Conservation (phyloP, 2,888 invertebrate species). For the Lycaena phlaeas region DNA sequence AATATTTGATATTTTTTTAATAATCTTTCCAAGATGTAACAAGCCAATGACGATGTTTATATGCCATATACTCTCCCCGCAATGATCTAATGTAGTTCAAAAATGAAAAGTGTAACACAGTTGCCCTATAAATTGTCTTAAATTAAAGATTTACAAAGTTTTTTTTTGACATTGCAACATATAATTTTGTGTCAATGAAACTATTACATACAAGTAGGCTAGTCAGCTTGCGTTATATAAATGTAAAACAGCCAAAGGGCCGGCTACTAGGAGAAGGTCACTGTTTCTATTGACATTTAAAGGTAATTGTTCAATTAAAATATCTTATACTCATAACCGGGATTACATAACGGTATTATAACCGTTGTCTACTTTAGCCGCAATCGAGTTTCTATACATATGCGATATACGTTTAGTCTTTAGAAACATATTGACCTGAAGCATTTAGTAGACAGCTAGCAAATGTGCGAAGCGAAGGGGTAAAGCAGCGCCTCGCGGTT, state of each 20-base stretch:
- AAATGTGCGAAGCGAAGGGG: too few relatives aligned
- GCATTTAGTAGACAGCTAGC: too few relatives aligned
- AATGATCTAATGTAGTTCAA: too few relatives aligned
- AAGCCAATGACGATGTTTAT: too few relatives aligned
- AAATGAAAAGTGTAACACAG: too few relatives aligned
- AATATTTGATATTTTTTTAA: too few relatives aligned
- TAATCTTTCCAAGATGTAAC: too few relatives aligned
- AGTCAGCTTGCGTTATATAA: not conserved
- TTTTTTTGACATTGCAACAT: not conserved
- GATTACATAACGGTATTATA: not conserved
- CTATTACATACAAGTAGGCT: not conserved
- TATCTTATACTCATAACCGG: not conserved
- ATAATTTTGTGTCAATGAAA: conserved; percentile 2
- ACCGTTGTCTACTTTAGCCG: not conserved
- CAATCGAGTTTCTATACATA: not conserved
- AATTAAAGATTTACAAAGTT: not conserved
- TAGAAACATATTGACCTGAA: too few relatives aligned
- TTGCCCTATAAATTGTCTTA: not conserved
- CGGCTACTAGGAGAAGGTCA: conserved; percentile 1
- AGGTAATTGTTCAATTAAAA: not conserved
- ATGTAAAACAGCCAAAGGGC: not conserved
- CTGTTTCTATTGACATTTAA: conserved; percentile 5
- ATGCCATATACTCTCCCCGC: too few relatives aligned
- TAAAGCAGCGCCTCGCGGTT: too few relatives aligned
- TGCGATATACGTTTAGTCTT: too few relatives aligned